Evolutionary conservation across 2,113 vertebrate species (phyloP).

Genomic region (Eira barbara): DNA sequence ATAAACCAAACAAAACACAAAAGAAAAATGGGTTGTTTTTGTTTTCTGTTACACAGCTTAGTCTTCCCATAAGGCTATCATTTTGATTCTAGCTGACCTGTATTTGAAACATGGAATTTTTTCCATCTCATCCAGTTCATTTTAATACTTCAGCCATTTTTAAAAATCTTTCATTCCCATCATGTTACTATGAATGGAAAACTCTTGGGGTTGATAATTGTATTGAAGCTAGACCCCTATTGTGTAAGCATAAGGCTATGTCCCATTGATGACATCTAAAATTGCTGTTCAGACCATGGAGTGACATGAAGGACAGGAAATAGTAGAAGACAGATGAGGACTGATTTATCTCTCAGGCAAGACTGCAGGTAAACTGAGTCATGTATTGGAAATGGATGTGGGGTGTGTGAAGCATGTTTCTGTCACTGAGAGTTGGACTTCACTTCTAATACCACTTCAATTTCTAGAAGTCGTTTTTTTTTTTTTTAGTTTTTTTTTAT

Average conservation of each 20-base stretch:
- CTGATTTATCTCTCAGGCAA: background rate
- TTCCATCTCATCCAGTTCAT: background rate
- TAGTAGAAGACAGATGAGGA: background rate
- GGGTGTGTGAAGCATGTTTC: background rate
- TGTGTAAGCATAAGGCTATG: background rate
- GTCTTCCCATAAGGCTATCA: background rate
- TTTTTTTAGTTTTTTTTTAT: too few species aligned
- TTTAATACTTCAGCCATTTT: conserved; percentile 1
- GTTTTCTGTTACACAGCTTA: background rate
- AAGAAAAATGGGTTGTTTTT: background rate
- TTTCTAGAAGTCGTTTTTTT: background rate
- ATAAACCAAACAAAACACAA: background rate
- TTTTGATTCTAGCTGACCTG: background rate
- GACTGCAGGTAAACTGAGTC: background rate
- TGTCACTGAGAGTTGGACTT: background rate
- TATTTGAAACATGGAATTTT: background rate
- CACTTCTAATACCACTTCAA: background rate
- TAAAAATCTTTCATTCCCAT: background rate
- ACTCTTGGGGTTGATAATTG: background rate
- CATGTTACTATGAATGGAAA: background rate
- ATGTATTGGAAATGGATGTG: background rate
- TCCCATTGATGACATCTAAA: background rate
- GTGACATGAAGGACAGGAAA: background rate
- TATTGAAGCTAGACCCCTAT: background rate
- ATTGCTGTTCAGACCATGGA: background rate